Percentiles rank a stretch among this genome's conserved stretches.
Evolutionary conservation across 2,888 invertebrate species (phyloP).

Genomic region (Melikaiella ostensackeni): DNA sequence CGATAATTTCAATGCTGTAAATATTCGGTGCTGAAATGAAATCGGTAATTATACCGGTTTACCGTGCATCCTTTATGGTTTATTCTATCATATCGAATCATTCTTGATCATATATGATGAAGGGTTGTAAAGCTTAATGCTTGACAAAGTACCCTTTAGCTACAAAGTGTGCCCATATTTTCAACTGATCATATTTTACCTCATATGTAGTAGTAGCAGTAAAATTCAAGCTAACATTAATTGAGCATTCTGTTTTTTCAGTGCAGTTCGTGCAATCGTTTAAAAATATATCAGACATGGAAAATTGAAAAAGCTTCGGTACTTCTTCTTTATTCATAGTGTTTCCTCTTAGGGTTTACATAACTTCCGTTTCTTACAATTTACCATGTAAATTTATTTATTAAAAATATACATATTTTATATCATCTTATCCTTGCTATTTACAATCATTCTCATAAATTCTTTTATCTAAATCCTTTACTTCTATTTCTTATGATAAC

Average conservation of each 20-base stretch:
- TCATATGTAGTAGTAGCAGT: background rate
- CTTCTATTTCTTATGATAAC: no score
- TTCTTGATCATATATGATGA: slow-evolving; percentile 7
- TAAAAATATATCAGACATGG: background rate
- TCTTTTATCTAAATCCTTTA: no score
- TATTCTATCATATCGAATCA: background rate
- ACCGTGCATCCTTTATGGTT: slow-evolving; percentile 1
- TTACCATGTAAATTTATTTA: no score
- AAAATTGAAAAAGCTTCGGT: background rate
- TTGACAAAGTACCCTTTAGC: background rate
- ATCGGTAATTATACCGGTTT: slow-evolving; percentile 8
- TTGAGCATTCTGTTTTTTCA: no score
- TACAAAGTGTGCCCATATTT: background rate
- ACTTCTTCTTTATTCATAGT: no score
- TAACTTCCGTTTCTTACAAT: no score
- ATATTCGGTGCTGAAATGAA: slow-evolving; percentile 24
- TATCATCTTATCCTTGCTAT: no score
- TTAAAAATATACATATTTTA: no score
- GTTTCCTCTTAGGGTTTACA: no score
- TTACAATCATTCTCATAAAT: no score
- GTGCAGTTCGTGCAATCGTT: no score
- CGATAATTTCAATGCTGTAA: slow-evolving; percentile 33
- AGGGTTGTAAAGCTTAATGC: slow-evolving; percentile 7
- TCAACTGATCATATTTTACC: background rate
- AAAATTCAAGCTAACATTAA: background rate